Evolutionary conservation across 92 coral and sea anemone genomes (phyloP).

Genomic region (Porites evermanni): DNA sequence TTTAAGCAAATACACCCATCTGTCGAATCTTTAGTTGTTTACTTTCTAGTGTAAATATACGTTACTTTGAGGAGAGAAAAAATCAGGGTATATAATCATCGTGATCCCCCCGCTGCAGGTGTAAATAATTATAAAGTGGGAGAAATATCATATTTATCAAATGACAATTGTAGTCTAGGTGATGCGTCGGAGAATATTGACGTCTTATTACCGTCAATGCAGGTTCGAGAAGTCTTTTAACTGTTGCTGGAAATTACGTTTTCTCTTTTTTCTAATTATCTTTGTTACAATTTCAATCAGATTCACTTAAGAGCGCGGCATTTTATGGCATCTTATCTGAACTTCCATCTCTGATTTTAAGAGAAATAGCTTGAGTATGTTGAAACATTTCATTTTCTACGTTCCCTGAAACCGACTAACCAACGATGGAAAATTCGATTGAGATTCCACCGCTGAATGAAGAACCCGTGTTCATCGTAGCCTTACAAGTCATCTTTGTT

Average conservation of each 20-base stretch:
- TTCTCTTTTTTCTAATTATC: conserved; percentile 11
- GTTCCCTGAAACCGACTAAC: background rate
- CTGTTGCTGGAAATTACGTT: conserved; percentile 8
- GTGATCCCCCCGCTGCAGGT: conserved; percentile 1
- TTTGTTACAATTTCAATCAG: conserved; percentile 4
- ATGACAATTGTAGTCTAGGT: background rate
- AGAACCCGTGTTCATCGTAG: conserved; percentile 9
- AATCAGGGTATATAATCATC: conserved; percentile 3
- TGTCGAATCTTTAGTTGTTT: background rate
- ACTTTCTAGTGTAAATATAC: background rate
- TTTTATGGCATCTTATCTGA: background rate
- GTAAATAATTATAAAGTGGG: conserved; percentile 14
- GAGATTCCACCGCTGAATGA: conserved; percentile 18
- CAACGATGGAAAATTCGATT: background rate
- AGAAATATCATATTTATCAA: background rate
- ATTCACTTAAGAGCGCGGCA: background rate
- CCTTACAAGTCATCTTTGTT: conserved; percentile 53
- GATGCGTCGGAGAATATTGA: background rate
- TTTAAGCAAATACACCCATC: conserved; percentile 1
- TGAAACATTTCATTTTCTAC: background rate
- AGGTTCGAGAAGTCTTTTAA: background rate
- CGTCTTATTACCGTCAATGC: background rate
- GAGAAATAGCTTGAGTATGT: background rate
- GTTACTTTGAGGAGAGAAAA: background rate
- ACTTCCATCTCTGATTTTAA: background rate